These are phyloP conservation scores for Ellobius talpinus DNA, from an alignment of 2,113 vertebrate genomes.

Conservation along the genomic window DNA sequence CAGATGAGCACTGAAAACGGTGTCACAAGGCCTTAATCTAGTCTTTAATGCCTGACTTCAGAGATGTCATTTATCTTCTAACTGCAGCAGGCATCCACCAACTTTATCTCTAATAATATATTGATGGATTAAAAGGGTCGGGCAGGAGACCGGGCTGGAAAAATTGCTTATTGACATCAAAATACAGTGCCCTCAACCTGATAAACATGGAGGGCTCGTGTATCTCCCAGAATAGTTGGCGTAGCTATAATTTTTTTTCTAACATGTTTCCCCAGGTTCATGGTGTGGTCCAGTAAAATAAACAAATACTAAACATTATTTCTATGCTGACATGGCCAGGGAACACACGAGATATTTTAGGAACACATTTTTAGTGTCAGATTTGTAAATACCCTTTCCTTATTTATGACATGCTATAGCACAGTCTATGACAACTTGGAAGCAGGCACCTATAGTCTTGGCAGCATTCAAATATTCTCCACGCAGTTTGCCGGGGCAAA, in stretches of 20 bases:
- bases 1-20: constrained; percentile 99
- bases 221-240: constrained; percentile 93
- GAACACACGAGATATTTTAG: constrained; percentile 75
- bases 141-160: constrained; percentile 99
- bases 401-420: constrained; percentile 78
- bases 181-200: constrained; percentile 99
- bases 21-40: constrained; percentile 99
- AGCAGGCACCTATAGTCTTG: constrained; percentile 74
- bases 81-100: constrained; percentile 99
- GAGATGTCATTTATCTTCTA: constrained; percentile 99
- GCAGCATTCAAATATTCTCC: constrained; percentile 2
- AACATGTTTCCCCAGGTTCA: constrained; percentile 87
- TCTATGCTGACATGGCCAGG: constrained; percentile 77
- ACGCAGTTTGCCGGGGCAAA: constrained; percentile 67
- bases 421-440: constrained; percentile 76
- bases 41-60: constrained; percentile 99
- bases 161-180: constrained; percentile 99
- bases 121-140: constrained; percentile 99
- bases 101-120: constrained; percentile 99
- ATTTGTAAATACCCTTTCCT: constrained; percentile 77
- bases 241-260: constrained; percentile 90
- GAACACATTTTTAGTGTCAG: constrained; percentile 84
- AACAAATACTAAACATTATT: constrained; percentile 89
- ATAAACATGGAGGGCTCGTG: constrained; percentile 99
- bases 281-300: constrained; percentile 90